Evolutionary conservation across 2,797 vertebrate species (phyloP).

Genomic region (Trachops cirrhosus): DNA sequence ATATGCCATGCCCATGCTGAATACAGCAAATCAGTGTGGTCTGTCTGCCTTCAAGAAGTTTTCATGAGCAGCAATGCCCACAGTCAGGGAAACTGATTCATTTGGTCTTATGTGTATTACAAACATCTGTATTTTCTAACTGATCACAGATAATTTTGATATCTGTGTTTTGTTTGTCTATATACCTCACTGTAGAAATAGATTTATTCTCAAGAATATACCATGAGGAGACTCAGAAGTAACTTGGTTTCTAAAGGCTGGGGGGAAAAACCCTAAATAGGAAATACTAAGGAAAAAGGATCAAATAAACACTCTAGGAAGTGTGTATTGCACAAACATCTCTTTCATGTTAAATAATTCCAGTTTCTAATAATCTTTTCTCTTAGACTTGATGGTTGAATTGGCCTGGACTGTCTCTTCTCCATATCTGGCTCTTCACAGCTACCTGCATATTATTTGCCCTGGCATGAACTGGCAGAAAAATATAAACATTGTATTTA

Average conservation of each 20-base stretch:
- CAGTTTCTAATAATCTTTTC: neutral
- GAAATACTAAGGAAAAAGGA: neutral
- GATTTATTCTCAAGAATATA: neutral
- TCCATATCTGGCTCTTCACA: neutral
- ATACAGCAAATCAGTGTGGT: neutral
- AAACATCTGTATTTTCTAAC: neutral
- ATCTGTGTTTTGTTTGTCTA: neutral
- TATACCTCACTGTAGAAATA: neutral
- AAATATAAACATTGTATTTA: neutral
- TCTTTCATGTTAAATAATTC: constrained; percentile 8
- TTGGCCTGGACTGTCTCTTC: neutral
- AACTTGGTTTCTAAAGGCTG: neutral
- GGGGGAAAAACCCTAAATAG: neutral
- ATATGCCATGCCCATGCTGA: neutral
- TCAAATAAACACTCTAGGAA: neutral
- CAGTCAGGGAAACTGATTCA: neutral
- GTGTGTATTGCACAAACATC: neutral
- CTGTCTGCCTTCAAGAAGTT: neutral
- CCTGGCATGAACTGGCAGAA: neutral
- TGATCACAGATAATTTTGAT: neutral
- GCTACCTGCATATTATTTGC: neutral
- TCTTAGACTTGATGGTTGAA: neutral
- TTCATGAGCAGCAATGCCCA: neutral
- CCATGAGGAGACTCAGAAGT: constrained; percentile 11
- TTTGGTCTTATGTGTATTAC: neutral